Conservation (phyloP, 2,797 vertebrate species). For the Hephaestus fuliginosus region DNA sequence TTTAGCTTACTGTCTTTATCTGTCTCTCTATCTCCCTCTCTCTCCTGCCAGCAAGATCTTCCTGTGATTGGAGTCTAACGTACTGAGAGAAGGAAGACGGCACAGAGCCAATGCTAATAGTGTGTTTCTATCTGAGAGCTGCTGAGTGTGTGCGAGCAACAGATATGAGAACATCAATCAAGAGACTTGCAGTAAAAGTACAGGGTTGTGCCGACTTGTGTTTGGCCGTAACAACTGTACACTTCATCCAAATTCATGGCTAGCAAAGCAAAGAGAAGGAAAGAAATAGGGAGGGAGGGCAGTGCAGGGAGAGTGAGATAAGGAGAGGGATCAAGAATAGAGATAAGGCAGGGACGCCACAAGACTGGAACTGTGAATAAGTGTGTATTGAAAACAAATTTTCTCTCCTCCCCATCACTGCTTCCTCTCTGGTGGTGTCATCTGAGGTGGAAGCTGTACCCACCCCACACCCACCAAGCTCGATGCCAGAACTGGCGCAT, state of each 20-base stretch:
- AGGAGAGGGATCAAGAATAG: conserved; percentile 46
- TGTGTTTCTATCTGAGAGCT: conserved; percentile 56
- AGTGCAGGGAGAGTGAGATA: conserved; percentile 53
- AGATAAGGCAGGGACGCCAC: conserved; percentile 48
- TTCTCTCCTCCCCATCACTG: not conserved
- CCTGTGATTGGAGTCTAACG: conserved; percentile 65
- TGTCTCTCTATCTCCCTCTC: conserved; percentile 48
- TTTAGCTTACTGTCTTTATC: conserved; percentile 60
- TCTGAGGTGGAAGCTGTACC: not conserved
- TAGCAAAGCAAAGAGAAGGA: conserved; percentile 24
- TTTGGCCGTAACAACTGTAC: conserved; percentile 52
- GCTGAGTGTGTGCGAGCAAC: conserved; percentile 56
- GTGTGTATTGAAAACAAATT: conserved; percentile 41
- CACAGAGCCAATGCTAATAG: conserved; percentile 66
- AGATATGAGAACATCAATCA: conserved; percentile 73
- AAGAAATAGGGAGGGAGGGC: not conserved
- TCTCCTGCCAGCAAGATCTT: conserved; percentile 63
- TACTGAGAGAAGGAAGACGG: conserved; percentile 51
- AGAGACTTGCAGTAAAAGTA: conserved; percentile 30
- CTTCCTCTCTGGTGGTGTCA: conserved; percentile 6
- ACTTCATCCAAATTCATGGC: conserved; percentile 51
- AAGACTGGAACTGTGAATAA: conserved; percentile 47
- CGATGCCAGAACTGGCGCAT: not conserved
- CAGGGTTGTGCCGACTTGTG: conserved; percentile 35
- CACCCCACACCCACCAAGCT: not conserved